phyloP scores from a whole-genome alignment of 2,113 vertebrate genomes.

The Hemiscyllium ocellatum region DNA sequence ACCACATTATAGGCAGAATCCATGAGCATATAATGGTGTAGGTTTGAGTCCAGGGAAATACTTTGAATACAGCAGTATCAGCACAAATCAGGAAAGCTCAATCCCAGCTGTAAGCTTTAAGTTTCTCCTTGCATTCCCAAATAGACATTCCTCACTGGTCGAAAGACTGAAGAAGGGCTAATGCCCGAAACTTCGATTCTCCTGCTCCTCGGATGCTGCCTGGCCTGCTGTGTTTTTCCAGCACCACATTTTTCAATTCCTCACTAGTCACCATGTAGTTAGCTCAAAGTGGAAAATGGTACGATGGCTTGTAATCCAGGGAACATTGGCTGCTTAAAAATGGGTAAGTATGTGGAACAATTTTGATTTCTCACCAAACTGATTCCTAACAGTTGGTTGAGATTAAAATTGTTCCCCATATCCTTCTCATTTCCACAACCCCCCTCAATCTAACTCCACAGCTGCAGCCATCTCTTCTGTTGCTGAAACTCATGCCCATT shows the following conservation, averaged over 20 bases:
- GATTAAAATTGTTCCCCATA: background rate
- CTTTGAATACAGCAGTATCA: too few relatives aligned
- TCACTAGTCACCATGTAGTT: background rate
- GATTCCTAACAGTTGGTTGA: background rate
- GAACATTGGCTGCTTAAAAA: background rate
- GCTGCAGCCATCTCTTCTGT: too few relatives aligned
- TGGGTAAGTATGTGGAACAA: background rate
- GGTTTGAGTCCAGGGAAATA: too few relatives aligned
- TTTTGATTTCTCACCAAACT: background rate
- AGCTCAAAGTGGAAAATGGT: background rate
- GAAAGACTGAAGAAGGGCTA: too few relatives aligned
- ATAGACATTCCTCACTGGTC: background rate
- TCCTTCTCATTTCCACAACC: background rate
- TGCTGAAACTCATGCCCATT: background rate
- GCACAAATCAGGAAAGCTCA: background rate
- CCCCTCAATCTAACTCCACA: background rate
- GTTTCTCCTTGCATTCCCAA: background rate
- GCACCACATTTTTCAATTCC: background rate
- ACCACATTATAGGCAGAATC: too few relatives aligned
- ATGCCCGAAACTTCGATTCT: too few relatives aligned
- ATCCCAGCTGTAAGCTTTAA: background rate
- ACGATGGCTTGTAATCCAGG: background rate
- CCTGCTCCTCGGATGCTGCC: too few relatives aligned
- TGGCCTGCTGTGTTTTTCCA: too few relatives aligned
- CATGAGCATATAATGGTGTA: too few relatives aligned